phyloP scores from a whole-genome alignment of 2,888 invertebrate species.

The Cyclophora albipunctata region DNA sequence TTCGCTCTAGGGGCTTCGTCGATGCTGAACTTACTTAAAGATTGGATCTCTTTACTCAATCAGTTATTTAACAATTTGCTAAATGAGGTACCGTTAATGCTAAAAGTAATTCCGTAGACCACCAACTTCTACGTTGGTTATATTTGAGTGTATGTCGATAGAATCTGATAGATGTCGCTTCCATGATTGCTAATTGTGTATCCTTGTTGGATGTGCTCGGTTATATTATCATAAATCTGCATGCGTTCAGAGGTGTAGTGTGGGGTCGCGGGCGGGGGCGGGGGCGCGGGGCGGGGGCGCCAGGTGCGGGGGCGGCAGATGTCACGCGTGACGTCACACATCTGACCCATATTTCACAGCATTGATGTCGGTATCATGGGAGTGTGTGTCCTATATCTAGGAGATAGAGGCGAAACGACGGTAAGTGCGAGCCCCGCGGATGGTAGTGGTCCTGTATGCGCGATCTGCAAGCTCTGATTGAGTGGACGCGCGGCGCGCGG shows the following conservation, averaged over 20 bases:
- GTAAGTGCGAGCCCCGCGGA: background rate
- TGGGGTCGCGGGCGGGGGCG: slow-evolving; percentile 7
- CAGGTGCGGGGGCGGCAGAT: slow-evolving; percentile 69
- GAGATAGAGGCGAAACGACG: background rate
- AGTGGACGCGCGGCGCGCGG: too few species aligned
- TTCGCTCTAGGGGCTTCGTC: too few species aligned
- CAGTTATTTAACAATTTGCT: too few species aligned
- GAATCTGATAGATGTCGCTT: too few species aligned
- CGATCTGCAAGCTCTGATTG: too few species aligned
- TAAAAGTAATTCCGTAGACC: too few species aligned
- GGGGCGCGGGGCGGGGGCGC: slow-evolving; percentile 17
- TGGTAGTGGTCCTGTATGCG: too few species aligned
- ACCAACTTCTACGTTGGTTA: too few species aligned
- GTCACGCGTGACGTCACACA: slow-evolving; percentile 25
- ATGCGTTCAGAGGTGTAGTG: slow-evolving; percentile 30
- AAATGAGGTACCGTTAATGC: too few species aligned
- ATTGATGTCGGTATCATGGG: background rate
- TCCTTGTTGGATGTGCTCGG: slow-evolving; percentile 2
- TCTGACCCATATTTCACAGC: slow-evolving; percentile 46
- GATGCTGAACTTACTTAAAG: too few species aligned
- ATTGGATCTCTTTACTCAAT: too few species aligned
- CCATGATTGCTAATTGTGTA: background rate
- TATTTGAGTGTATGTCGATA: too few species aligned
- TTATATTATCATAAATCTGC: slow-evolving; percentile 48
- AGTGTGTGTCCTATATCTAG: slow-evolving; percentile 3